Evolutionary conservation across 2,797 vertebrate genomes (phyloP).

Genomic region (Pogoniulus pusillus): DNA sequence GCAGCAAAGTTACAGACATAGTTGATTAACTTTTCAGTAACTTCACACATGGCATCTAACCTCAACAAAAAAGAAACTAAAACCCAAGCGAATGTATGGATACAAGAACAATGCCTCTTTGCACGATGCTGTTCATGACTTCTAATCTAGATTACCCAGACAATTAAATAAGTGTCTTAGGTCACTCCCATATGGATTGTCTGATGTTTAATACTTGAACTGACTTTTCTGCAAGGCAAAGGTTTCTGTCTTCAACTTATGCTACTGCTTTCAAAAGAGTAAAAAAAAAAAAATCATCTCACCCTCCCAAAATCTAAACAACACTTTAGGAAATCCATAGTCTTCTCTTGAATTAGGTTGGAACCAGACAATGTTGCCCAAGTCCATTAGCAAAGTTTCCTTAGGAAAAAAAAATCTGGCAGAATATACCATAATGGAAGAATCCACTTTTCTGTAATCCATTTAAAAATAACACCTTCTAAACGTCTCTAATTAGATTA

Average conservation of each 20-base stretch:
- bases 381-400: background rate
- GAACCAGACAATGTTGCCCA: background rate
- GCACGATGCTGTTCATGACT: background rate
- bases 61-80: background rate
- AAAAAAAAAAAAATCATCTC: background rate
- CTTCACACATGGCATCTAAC: background rate
- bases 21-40: background rate
- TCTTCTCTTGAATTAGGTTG: background rate
- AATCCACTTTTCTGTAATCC: background rate
- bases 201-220: background rate
- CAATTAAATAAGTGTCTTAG: background rate
- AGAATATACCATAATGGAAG: background rate
- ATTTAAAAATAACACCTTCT: slow-evolving; percentile 8
- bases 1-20: background rate
- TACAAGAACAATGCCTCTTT: background rate
- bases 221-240: background rate
- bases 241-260: background rate
- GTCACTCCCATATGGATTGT: background rate
- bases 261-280: background rate
- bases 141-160: background rate
- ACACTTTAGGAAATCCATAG: too few relatives aligned
- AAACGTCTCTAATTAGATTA: slow-evolving; percentile 1
- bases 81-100: background rate
- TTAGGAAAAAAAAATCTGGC: background rate
- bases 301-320: too few relatives aligned